Conservation (phyloP, 2,797 vertebrate species). For the Huso huso region DNA sequence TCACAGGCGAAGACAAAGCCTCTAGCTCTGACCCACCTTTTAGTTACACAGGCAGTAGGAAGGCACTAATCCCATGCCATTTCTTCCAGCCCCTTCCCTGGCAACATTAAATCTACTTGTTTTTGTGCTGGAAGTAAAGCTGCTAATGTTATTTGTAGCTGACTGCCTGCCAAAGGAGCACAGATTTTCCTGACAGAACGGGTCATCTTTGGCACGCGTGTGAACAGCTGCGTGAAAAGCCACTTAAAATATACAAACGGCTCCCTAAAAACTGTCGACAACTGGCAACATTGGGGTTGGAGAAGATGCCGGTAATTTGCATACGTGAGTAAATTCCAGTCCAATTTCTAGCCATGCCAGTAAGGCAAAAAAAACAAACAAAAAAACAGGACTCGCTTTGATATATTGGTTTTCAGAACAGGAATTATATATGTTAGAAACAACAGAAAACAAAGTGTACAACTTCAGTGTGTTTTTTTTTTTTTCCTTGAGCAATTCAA, state of each 20-base stretch:
- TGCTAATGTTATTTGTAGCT: conserved; percentile 20
- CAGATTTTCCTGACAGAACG: conserved; percentile 30
- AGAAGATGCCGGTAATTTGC: conserved; percentile 19
- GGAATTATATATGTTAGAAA: no score
- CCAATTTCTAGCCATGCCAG: no score
- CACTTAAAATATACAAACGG: conserved; percentile 21
- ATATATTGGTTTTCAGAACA: no score
- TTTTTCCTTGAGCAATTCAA: no score
- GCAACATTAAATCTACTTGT: conserved; percentile 19
- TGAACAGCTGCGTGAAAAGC: conserved; percentile 26
- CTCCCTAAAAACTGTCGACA: conserved; percentile 18
- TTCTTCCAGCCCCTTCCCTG: conserved; percentile 13
- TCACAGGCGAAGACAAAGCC: conserved; percentile 10
- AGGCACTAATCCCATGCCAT: conserved; percentile 20
- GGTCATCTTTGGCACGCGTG: conserved; percentile 20
- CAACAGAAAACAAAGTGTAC: no score
- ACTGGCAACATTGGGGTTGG: conserved; percentile 23
- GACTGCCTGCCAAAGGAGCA: conserved; percentile 22
- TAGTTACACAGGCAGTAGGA: not conserved
- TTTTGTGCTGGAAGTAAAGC: conserved; percentile 15
- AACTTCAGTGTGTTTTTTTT: no score
- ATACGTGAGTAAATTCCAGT: conserved; percentile 14
- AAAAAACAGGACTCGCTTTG: no score
- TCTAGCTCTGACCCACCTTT: not conserved
- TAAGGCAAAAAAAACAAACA: no score